Base-by-base conservation (phyloP, 2,113 vertebrate genomes). In the Amblyopsis rosae region DNA sequence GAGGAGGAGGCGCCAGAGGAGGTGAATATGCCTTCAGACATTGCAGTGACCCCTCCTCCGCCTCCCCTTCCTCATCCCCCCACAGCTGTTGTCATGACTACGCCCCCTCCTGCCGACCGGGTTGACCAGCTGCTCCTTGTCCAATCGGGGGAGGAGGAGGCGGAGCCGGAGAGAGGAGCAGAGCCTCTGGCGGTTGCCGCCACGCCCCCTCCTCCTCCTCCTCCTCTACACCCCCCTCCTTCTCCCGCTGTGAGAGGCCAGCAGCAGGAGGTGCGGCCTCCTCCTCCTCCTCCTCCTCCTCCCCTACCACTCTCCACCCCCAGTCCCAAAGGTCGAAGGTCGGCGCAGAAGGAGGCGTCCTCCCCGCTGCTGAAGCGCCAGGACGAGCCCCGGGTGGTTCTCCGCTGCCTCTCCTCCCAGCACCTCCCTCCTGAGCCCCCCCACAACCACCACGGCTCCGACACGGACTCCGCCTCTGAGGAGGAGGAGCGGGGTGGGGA, bases 301-400 rank as follows among this genome's bases (percentile, higher is more conserved):
- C 61, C 8, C 13, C 79, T 15, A n/a, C 26, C 26, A 26, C 26
- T 70, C 12, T 67, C 76, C 55, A 94, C 94, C n/a, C 94, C 95
- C 9, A 95, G 94, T 75, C 86, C 84, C 6, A 98, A 95, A 90
- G 94, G 92, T 45, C 94, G 95, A 45, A 91, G 93, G 83, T 88
- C 86, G 69, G 93, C 90, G 70, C 88, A 89, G 82, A 95, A 90
- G 86, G 96, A 97, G 60, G 12, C 75, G 0, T 85, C 81, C 5
- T 65, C 85, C 35, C 50, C 8, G 19, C 67, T 3, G 5, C 69
- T 80, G 7, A 88, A 87, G 79, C 83, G 85, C 45, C 81, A 85
- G 59, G 90, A 90, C 0, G 86, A 92, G 67, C 88, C 90, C 5
- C 87, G 89, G 90, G 88, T 91, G 19, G 75, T 91, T 8, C 90